Conservation (phyloP, 2,113 vertebrate genomes). For the Pteronura brasiliensis region DNA sequence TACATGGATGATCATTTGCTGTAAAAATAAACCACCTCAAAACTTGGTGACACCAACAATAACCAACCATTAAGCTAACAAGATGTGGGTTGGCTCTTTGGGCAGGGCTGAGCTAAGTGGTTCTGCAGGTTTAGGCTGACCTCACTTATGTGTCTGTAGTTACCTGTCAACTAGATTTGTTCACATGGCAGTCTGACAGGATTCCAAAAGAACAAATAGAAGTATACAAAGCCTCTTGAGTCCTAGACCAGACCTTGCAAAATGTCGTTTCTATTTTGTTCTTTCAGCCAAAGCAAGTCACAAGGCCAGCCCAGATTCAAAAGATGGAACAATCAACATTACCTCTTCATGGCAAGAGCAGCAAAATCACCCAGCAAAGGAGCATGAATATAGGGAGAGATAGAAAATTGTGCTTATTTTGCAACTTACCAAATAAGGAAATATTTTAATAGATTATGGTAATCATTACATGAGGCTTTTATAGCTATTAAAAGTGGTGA, state of each 20-base stretch:
- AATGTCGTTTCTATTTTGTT: neutral
- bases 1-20: neutral
- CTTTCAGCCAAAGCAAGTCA: neutral
- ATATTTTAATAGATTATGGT: neutral
- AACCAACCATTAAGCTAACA: neutral
- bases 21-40: neutral
- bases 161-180: neutral
- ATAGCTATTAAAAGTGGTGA: neutral
- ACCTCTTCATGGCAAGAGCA: neutral
- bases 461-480: neutral
- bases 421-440: neutral
- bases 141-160: neutral
- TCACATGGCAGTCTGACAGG: neutral
- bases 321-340: neutral
- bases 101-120: neutral
- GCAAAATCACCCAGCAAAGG: neutral
- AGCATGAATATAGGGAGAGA: neutral
- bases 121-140: neutral
- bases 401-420: neutral
- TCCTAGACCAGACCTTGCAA: neutral
- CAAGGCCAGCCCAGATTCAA: neutral
- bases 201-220: neutral
- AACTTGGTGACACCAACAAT: neutral
- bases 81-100: neutral
- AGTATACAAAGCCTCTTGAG: neutral